Evolutionary conservation across 2,113 vertebrate genomes (phyloP).

Genomic region (Uria aalge): DNA sequence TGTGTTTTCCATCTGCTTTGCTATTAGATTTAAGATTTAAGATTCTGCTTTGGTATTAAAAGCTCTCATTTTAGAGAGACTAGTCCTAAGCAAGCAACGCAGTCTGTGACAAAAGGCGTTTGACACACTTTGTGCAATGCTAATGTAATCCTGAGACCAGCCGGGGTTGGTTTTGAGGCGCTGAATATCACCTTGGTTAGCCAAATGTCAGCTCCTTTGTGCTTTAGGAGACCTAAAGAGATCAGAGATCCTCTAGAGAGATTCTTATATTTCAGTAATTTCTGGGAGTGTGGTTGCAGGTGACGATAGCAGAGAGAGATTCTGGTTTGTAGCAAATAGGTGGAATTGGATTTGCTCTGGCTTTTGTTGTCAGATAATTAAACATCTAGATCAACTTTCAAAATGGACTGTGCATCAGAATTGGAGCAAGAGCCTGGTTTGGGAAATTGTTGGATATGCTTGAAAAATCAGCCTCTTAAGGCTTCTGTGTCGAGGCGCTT

Average conservation of each 20-base stretch:
- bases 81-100: not conserved
- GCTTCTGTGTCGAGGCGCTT: not conserved
- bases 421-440: not conserved
- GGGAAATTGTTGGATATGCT: not conserved
- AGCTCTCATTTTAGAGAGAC: not conserved
- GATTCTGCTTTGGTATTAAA: not conserved
- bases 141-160: not conserved
- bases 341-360: not conserved
- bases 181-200: not conserved
- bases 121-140: not conserved
- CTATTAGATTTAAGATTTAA: not conserved
- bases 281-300: not conserved
- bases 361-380: not conserved
- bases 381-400: not conserved
- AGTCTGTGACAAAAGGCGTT: not conserved
- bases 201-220: not conserved
- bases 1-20: not conserved
- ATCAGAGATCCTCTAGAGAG: not conserved
- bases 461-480: not conserved
- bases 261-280: not conserved
- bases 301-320: not conserved
- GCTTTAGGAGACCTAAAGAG: not conserved
- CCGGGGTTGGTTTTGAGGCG: not conserved
- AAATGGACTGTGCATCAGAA: not conserved
- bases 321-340: not conserved